phyloP scores from a whole-genome alignment of 2,888 invertebrate species.

The Tridacna gigas region DNA sequence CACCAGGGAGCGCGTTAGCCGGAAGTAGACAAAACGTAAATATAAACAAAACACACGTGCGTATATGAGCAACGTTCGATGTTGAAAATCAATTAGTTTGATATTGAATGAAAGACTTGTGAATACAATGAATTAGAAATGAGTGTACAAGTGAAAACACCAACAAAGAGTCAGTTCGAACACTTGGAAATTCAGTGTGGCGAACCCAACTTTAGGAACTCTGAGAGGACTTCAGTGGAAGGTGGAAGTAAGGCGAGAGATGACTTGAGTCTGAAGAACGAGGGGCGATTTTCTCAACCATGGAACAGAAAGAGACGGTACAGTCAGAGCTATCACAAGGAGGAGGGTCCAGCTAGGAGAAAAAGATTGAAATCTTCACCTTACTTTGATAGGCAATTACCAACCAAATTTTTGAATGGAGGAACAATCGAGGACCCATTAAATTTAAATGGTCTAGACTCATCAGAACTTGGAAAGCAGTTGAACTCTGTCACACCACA shows the following conservation, averaged over 20 bases:
- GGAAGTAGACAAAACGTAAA: slow-evolving; percentile 29
- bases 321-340: slow-evolving; percentile 54
- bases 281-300: slow-evolving; percentile 53
- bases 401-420: slow-evolving; percentile 96
- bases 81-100: background rate
- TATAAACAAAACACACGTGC: slow-evolving; percentile 24
- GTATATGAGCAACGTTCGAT: background rate
- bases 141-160: slow-evolving; percentile 82
- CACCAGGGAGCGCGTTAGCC: slow-evolving; percentile 19
- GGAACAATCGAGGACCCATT: slow-evolving; percentile 98
- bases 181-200: slow-evolving; percentile 75
- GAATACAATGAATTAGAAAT: slow-evolving; percentile 48
- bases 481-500: slow-evolving; percentile 95
- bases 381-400: slow-evolving; percentile 88
- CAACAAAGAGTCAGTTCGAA: slow-evolving; percentile 77
- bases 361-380: slow-evolving; percentile 65
- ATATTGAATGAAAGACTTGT: too few relatives aligned
- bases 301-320: slow-evolving; percentile 62
- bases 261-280: slow-evolving; percentile 49
- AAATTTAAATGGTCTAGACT: slow-evolving; percentile 94
- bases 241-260: slow-evolving; percentile 43
- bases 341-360: slow-evolving; percentile 45
- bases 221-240: slow-evolving; percentile 25
- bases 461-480: slow-evolving; percentile 83
- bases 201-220: slow-evolving; percentile 83